These are phyloP conservation scores for Emydura subglobosa DNA, from an alignment of 2,113 vertebrate genomes.

Conservation along the genomic window DNA sequence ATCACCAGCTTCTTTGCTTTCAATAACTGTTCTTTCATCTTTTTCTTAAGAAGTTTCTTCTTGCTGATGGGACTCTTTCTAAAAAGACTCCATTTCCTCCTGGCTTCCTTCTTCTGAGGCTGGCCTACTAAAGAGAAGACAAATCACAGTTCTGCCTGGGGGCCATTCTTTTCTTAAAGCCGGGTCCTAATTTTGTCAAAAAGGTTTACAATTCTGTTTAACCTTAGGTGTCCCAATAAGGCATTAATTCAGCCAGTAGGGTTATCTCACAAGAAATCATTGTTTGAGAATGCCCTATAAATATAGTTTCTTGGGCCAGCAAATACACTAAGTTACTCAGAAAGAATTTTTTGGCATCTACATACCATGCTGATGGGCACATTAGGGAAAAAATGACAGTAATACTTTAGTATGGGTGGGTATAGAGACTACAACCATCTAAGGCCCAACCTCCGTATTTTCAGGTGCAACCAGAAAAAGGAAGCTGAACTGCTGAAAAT, in stretches of 20 bases:
- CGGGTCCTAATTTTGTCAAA: background rate
- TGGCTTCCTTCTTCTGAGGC: conserved; percentile 68
- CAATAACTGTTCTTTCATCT: conserved; percentile 74
- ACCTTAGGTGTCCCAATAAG: background rate
- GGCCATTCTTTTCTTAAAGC: background rate
- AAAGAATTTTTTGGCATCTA: background rate
- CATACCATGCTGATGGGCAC: background rate
- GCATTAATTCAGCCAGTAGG: background rate
- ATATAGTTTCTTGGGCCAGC: background rate
- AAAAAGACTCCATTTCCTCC: conserved; percentile 73
- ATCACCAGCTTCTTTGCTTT: conserved; percentile 71
- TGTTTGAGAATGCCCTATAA: background rate
- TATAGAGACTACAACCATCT: background rate
- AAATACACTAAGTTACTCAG: background rate
- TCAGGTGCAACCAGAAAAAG: background rate
- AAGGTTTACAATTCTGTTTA: background rate
- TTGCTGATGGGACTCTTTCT: conserved; percentile 68
- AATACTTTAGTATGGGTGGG: background rate
- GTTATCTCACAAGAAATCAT: background rate
- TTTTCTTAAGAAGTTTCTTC: conserved; percentile 77
- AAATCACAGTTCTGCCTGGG: background rate
- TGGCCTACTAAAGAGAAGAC: conserved; percentile 4
- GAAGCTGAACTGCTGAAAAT: background rate
- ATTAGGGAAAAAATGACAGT: background rate
- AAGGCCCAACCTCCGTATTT: background rate